Evolutionary conservation across 2,113 vertebrate species (phyloP).

Genomic region (Physeter macrocephalus): DNA sequence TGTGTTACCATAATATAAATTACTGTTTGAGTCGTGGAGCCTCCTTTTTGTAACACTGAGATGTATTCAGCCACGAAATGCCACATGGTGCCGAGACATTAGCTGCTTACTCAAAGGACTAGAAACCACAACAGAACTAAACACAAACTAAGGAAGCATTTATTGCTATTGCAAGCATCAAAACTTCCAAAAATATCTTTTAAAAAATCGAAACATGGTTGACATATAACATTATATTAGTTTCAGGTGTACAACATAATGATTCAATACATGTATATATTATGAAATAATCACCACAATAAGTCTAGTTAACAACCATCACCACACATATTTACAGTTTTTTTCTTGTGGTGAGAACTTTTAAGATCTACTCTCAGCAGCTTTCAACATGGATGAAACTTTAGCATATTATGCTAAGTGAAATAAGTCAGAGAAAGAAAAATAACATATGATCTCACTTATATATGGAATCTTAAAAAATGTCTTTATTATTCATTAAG

Average conservation of each 20-base stretch:
- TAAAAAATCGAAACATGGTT: background rate
- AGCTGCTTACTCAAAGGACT: background rate
- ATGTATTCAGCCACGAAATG: background rate
- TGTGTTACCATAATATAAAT: background rate
- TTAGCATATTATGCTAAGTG: background rate
- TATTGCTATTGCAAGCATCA: background rate
- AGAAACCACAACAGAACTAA: background rate
- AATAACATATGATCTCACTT: background rate
- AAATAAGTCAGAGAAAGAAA: background rate
- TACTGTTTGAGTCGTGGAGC: background rate
- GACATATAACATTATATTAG: background rate
- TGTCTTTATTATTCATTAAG: background rate
- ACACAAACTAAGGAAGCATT: background rate
- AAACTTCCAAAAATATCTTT: background rate
- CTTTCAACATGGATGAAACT: background rate
- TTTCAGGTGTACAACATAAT: background rate
- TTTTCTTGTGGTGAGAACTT: background rate
- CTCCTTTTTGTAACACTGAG: background rate
- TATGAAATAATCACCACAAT: background rate
- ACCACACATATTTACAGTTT: background rate
- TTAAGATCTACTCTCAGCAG: background rate
- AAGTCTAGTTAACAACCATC: background rate
- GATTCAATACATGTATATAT: background rate
- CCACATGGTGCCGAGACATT: background rate
- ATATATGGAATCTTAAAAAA: background rate